These are phyloP conservation scores for Mormoops blainvillei DNA, from an alignment of 2,113 vertebrate species.

Conservation along the genomic window DNA sequence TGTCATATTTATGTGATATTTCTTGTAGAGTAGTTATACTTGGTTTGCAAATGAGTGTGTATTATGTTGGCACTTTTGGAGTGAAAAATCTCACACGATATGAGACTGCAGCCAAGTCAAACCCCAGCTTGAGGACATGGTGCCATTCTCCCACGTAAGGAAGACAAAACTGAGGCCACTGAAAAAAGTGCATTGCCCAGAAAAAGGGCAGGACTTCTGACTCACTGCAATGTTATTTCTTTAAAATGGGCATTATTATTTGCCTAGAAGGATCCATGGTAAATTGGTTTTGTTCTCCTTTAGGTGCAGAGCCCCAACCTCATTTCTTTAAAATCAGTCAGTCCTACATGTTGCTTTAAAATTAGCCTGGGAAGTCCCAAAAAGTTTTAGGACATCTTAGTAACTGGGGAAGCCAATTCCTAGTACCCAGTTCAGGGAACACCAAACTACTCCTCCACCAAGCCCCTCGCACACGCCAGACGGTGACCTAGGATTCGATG, in stretches of 20 bases:
- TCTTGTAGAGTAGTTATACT: not conserved
- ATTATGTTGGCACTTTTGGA: not conserved
- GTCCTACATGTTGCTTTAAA: not conserved
- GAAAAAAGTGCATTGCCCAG: not conserved
- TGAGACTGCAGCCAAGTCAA: not conserved
- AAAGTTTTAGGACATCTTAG: not conserved
- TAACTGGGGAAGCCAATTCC: not conserved
- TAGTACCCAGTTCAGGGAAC: not conserved
- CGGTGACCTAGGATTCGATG: not conserved
- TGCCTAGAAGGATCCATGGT: not conserved
- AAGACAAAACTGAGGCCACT: not conserved
- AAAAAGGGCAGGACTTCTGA: not conserved
- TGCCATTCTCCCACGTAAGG: not conserved
- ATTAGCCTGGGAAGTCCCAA: constrained; percentile 19
- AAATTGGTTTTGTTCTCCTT: not conserved
- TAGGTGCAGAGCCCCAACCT: not conserved
- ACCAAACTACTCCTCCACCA: not conserved
- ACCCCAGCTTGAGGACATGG: not conserved
- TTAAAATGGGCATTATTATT: not conserved
- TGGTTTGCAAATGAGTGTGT: not conserved
- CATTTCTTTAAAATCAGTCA: constrained; percentile 32
- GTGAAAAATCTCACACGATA: not conserved
- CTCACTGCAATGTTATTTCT: not conserved
- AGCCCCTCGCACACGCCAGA: not conserved
- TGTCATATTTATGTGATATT: not conserved